Evolutionary conservation across 2,113 vertebrate genomes (phyloP), one percentile per base, ranked within the genome.

Genomic region (Euleptes europaea): DNA sequence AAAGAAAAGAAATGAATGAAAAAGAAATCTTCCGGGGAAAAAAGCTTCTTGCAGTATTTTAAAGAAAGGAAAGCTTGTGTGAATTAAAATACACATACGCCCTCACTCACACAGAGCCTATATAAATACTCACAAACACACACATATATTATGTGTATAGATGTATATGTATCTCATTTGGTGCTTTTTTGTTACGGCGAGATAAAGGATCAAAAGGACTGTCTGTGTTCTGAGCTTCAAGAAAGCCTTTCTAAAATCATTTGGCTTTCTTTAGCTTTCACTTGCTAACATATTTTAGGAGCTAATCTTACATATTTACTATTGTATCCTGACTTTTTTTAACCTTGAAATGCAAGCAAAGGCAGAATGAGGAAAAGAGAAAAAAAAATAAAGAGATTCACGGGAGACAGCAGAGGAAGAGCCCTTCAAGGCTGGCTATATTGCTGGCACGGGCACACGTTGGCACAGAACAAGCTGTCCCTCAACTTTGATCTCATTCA

Each of bases 301-400:
- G 97, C 96, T 97, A 95, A 98, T 98, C 97, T 97, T 94, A 94
- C 95, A 96, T 96, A 94, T 96, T 96, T 97, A 94, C 95, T 93
- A 95, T 96, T 97, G 96, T 95, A 96, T 97, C 94, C 93, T 96
- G 96, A 97, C 96, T 97, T 96, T 95, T 94, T 95, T 96, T 98
- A 97, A 98, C 97, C 97, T 98, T 99, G 97, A 98, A 98, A 98
- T 97, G 95, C 95, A 97, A 95, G 96, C 95, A 96, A 96, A 96
- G 95, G 92, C 92, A 89, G 91, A 93, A 93, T 76, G 86, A 91
- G 91, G 93, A 95, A 90, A 95, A 92, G 42, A 86, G 92, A 38
- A 38, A 1, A 0, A n/a, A 57, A 93, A 91, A 93, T 80, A 92
- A 93, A 95, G 69, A 87, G 90, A 84, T 89, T 89, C 74, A 0